Evolutionary conservation across 2,113 vertebrate species (phyloP).

Genomic region (Alosa alosa): DNA sequence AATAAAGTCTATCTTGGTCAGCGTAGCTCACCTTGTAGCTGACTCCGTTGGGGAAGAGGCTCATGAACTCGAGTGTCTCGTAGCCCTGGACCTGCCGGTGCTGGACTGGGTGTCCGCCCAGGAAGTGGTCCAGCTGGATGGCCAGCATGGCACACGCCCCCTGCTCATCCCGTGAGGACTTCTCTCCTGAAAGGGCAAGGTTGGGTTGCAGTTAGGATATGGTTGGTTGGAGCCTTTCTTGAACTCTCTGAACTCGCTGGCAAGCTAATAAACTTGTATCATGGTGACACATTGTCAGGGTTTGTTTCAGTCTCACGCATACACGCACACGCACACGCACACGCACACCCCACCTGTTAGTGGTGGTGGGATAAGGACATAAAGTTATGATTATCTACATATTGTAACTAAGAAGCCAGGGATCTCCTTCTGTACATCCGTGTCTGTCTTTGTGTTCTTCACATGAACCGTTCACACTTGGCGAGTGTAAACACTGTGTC

Average conservation of each 20-base stretch:
- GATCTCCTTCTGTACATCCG: no score
- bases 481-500: no score
- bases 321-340: neutral
- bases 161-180: constrained; percentile 84
- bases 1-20: neutral
- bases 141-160: constrained; percentile 85
- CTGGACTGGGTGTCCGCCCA: constrained; percentile 79
- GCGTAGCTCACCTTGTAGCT: constrained; percentile 81
- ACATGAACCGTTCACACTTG: no score
- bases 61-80: constrained; percentile 79
- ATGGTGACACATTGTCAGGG: no score
- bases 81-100: constrained; percentile 82
- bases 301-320: neutral
- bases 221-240: neutral
- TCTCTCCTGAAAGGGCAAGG: constrained; percentile 68
- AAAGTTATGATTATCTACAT: no score
- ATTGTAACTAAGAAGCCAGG: no score
- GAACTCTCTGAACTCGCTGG: no score
- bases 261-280: neutral
- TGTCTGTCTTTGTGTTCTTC: no score
- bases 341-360: neutral
- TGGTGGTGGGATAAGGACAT: no score
- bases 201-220: neutral
- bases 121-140: constrained; percentile 84
- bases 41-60: constrained; percentile 86